These are phyloP conservation scores for Choristoneura rosaceana DNA, from an alignment of 2,888 invertebrate species.

Conservation along the genomic window DNA sequence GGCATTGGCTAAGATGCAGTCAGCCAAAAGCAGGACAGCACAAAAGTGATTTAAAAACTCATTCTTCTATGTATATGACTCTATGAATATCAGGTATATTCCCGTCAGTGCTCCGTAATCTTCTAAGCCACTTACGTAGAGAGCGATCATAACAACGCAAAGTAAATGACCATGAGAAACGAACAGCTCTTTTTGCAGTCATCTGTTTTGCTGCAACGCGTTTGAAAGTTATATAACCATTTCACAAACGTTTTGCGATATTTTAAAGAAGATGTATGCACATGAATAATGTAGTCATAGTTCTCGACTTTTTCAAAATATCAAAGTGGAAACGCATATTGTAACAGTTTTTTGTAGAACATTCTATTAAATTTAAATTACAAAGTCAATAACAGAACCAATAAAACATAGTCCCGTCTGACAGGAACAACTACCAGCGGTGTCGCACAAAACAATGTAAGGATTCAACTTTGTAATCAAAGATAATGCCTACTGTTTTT, in stretches of 20 bases:
- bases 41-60: background rate
- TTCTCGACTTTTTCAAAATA: too few species aligned
- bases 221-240: constrained; percentile 24
- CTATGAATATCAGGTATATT: background rate
- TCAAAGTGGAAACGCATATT: too few species aligned
- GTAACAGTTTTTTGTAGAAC: too few species aligned
- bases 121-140: constrained; percentile 29
- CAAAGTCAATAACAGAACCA: background rate
- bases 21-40: too few species aligned
- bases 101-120: constrained; percentile 9
- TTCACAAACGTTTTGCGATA: constrained; percentile 1
- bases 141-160: constrained; percentile 20
- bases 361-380: too few species aligned
- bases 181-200: constrained; percentile 34
- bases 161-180: constrained; percentile 37
- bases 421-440: background rate
- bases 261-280: background rate
- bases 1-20: too few species aligned
- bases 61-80: background rate
- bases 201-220: constrained; percentile 30
- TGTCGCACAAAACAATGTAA: constrained; percentile 2
- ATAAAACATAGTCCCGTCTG: background rate
- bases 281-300: background rate
- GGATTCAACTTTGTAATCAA: background rate
- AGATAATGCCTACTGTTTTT: background rate